phyloP scores from a whole-genome alignment of 2,113 vertebrate species.

The Rhea pennata region DNA sequence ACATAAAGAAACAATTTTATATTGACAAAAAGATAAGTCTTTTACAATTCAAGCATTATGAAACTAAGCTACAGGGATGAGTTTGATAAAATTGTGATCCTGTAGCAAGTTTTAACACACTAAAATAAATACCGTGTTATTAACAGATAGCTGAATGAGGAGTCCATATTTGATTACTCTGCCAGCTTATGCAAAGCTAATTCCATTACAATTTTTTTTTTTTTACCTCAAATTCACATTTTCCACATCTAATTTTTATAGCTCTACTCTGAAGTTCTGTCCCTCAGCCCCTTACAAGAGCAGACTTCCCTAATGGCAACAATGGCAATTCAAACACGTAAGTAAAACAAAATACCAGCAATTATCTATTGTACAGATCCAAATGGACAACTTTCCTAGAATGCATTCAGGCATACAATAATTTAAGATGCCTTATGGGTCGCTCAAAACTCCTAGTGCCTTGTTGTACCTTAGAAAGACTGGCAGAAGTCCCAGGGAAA shows the following conservation, averaged over 20 bases:
- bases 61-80: neutral
- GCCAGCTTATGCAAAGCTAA: neutral
- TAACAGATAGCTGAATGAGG: neutral
- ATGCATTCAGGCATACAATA: neutral
- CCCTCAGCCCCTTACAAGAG: neutral
- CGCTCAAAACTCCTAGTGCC: neutral
- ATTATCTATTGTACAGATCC: neutral
- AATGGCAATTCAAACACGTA: neutral
- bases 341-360: neutral
- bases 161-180: neutral
- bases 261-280: neutral
- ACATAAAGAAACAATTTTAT: neutral
- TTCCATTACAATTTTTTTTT: neutral
- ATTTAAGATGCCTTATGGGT: rapidly evolving
- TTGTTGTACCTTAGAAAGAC: neutral
- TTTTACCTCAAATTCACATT: neutral
- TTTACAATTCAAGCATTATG: neutral
- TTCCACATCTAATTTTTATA: rapidly evolving
- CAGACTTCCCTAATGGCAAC: neutral
- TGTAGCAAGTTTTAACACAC: neutral
- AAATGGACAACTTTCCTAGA: neutral
- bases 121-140: neutral
- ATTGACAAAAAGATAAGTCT: neutral
- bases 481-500: neutral
- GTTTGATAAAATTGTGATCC: neutral